Evolutionary conservation across 1,140 invertebrate species (phyloP).

Genomic region (Choristoneura fumiferana): DNA sequence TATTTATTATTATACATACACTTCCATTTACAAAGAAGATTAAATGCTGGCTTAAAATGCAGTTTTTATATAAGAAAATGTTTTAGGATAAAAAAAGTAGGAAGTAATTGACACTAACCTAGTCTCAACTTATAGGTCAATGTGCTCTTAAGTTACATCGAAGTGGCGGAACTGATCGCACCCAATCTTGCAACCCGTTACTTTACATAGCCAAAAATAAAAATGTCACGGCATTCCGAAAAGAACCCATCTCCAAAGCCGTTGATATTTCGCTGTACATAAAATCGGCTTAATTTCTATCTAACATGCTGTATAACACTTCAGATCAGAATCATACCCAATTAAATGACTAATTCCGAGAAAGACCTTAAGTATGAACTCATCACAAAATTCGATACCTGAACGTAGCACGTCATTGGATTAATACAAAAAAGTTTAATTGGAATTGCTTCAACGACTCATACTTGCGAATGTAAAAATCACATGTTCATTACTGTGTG

Average conservation of each 20-base stretch:
- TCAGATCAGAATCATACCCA: too few relatives aligned
- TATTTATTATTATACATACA: not conserved
- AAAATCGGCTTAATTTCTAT: too few relatives aligned
- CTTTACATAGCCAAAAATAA: constrained; percentile 5
- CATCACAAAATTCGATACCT: not conserved
- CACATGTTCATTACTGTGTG: not conserved
- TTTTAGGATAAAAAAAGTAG: too few relatives aligned
- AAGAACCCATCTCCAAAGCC: not conserved
- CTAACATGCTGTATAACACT: too few relatives aligned
- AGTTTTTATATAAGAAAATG: too few relatives aligned
- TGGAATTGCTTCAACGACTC: not conserved
- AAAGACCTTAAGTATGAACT: too few relatives aligned
- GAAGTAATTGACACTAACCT: constrained; percentile 15
- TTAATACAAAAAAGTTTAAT: constrained; percentile 10
- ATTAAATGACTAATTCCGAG: too few relatives aligned
- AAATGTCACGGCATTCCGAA: not conserved
- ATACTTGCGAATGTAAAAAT: not conserved
- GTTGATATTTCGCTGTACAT: too few relatives aligned
- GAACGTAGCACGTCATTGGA: constrained; percentile 11
- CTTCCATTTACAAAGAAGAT: not conserved
- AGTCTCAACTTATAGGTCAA: constrained; percentile 17
- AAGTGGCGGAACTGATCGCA: not conserved
- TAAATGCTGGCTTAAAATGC: too few relatives aligned
- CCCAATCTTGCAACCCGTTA: constrained; percentile 1
- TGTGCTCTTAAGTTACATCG: constrained; percentile 17